These are phyloP conservation scores for Aporrectodea caliginosa DNA, from an alignment of 1,140 invertebrate genomes.

Conservation along the genomic window DNA sequence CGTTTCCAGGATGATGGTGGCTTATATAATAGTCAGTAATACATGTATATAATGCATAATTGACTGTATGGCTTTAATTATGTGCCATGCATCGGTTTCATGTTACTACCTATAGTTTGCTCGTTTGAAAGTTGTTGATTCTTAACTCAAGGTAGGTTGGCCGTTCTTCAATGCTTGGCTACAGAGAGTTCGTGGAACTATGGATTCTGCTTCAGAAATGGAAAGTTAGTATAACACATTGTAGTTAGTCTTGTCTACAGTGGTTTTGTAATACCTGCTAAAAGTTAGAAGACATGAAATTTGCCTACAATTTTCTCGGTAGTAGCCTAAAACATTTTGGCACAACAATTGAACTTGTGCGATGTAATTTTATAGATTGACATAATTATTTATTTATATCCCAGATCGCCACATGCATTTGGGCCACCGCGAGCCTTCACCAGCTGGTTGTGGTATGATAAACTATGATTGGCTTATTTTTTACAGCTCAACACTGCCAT, in stretches of 20 bases:
- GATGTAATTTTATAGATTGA: background rate
- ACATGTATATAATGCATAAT: background rate
- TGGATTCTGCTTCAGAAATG: slow-evolving; percentile 83
- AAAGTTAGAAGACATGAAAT: too few relatives aligned
- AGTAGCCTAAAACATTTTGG: too few relatives aligned
- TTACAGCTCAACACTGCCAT: too few relatives aligned
- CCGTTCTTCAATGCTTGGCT: slow-evolving; percentile 85
- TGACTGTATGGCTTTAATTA: background rate
- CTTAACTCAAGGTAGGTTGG: too few relatives aligned
- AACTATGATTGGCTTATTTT: too few relatives aligned
- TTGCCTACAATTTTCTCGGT: too few relatives aligned
- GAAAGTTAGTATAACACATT: slow-evolving; percentile 74
- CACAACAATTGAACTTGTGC: background rate
- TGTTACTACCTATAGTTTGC: slow-evolving; percentile 44
- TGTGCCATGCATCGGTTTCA: background rate
- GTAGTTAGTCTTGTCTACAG: background rate
- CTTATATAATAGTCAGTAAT: too few relatives aligned
- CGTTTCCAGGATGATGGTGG: too few relatives aligned
- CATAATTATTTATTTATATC: background rate
- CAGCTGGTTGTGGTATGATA: too few relatives aligned
- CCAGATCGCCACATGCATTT: background rate
- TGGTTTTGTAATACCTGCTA: background rate
- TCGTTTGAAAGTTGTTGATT: too few relatives aligned
- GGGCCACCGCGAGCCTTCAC: background rate
- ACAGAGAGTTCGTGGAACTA: slow-evolving; percentile 84